These are phyloP conservation scores for Cyprinodon diabolis DNA, from an alignment of 2,797 vertebrate species.

Conservation along the genomic window DNA sequence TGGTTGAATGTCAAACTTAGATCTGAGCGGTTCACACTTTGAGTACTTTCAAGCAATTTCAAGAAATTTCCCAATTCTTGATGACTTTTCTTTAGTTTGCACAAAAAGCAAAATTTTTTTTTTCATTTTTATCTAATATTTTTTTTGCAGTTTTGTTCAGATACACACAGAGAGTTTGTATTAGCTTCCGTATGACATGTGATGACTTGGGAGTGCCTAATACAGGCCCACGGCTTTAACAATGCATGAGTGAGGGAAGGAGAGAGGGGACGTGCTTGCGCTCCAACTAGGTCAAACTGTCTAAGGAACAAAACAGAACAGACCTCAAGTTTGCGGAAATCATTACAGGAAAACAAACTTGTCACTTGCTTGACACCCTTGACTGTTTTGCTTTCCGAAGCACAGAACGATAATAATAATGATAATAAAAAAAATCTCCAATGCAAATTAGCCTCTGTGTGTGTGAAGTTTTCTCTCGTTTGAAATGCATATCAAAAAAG, in stretches of 20 bases:
- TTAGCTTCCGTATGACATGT: conserved; percentile 70
- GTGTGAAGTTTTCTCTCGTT: conserved; percentile 92
- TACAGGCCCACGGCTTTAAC: conserved; percentile 76
- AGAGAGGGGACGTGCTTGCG: conserved; percentile 72
- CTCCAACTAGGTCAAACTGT: conserved; percentile 88
- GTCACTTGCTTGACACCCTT: conserved; percentile 84
- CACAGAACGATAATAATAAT: conserved; percentile 76
- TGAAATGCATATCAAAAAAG: conserved; percentile 96
- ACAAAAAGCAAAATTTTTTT: conserved; percentile 10
- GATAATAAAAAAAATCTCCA: conserved; percentile 78
- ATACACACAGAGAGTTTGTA: conserved; percentile 48
- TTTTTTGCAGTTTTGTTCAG: conserved; percentile 36
- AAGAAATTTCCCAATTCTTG: conserved; percentile 15
- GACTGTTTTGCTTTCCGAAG: conserved; percentile 83
- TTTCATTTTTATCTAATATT: conserved; percentile 32
- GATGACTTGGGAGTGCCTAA: conserved; percentile 74
- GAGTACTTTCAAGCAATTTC: conserved; percentile 38
- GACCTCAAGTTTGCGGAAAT: conserved; percentile 86
- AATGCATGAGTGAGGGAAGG: conserved; percentile 77
- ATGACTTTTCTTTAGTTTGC: conserved; percentile 40
- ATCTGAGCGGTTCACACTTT: conserved; percentile 56
- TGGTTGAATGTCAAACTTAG: conserved; percentile 59
- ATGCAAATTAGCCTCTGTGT: conserved; percentile 90
- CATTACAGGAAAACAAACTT: conserved; percentile 87
- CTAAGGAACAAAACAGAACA: conserved; percentile 83